Evolutionary conservation across 2,888 invertebrate species (phyloP), one percentile per base, ranked within the genome.

Genomic region (Cephus runcator): DNA sequence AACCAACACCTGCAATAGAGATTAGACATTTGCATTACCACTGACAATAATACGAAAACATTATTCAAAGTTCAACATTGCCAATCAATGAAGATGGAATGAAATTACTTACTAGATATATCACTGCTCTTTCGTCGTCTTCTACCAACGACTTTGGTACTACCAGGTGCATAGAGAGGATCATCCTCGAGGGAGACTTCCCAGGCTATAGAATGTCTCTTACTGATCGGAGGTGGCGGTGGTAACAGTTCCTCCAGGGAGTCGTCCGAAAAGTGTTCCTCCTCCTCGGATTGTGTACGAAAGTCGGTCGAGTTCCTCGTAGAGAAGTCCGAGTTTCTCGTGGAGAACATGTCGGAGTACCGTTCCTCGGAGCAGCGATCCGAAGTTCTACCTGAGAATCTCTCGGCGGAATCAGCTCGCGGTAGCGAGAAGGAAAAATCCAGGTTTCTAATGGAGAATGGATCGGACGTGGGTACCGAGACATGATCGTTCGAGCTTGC

Each of bases 201-300:
- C 97, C 97, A 97, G 82, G 97, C 96, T 85, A 97, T 96, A 89
- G 96, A 96, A 89, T 95, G 95, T 87, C 96, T 94, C 92, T 96
- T 96, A 81, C 87, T 85, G 89, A 92, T 91, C 73, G 93, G 92
- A 30, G 93, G 93, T 30, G 94, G 95, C 73, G 95, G 95, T 69
- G 95, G 95, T 84, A 95, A 93, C 87, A 94, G 93, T 88, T 96
- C 96, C 91, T 97, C 97, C 82, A 96, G 92, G 31, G 97, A 97
- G 92, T 97, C 97, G 90, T 97, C 97, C 34, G 96, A 97, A 91
- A 96, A 96, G 87, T 95, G 95, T 82, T 94, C 94, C 82, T 94
- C 93, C 85, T 93, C 93, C 81, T 93, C 93, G 36, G 90, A 90
- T 80, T 91, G 91, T 4, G 91, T 91, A 34, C 91, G 85, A 76